Evolutionary conservation across 2,797 vertebrate species (phyloP).

Genomic region (Vireo griseus): DNA sequence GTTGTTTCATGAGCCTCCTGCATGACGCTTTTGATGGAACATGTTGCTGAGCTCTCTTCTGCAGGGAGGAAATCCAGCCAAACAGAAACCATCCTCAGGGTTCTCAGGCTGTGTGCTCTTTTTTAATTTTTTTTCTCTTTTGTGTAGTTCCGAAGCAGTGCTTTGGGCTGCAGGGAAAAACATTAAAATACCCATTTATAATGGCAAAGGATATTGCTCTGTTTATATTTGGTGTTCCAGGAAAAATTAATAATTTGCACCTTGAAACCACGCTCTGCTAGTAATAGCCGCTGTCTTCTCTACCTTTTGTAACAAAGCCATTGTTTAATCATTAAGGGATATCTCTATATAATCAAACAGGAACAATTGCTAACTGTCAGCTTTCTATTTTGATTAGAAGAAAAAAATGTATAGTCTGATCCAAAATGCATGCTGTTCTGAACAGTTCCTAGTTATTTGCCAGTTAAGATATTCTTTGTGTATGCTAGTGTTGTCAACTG

Average conservation of each 20-base stretch:
- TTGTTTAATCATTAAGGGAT: background rate
- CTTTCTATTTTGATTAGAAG: background rate
- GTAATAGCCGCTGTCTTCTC: background rate
- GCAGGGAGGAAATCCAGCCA: background rate
- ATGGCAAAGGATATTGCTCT: background rate
- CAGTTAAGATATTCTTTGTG: background rate
- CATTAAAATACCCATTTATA: background rate
- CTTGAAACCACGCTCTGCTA: background rate
- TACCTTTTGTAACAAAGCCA: background rate
- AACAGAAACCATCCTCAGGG: background rate
- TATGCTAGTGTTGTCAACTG: background rate
- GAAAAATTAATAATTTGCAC: background rate
- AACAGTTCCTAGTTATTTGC: background rate
- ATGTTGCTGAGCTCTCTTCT: background rate
- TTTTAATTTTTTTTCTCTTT: background rate
- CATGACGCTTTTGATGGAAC: background rate
- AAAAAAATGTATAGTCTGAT: background rate
- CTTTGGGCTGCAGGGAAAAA: background rate
- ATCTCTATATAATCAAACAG: background rate
- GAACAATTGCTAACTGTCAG: background rate
- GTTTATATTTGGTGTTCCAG: background rate
- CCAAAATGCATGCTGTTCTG: background rate
- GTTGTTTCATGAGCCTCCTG: background rate
- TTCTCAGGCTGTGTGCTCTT: background rate
- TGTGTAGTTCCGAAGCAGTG: background rate